Percentiles rank a stretch among this genome's conserved stretches.
These are phyloP conservation scores for Ceratoteleas bidentatus DNA, from an alignment of 1,140 invertebrate species.

Conservation along the genomic window DNA sequence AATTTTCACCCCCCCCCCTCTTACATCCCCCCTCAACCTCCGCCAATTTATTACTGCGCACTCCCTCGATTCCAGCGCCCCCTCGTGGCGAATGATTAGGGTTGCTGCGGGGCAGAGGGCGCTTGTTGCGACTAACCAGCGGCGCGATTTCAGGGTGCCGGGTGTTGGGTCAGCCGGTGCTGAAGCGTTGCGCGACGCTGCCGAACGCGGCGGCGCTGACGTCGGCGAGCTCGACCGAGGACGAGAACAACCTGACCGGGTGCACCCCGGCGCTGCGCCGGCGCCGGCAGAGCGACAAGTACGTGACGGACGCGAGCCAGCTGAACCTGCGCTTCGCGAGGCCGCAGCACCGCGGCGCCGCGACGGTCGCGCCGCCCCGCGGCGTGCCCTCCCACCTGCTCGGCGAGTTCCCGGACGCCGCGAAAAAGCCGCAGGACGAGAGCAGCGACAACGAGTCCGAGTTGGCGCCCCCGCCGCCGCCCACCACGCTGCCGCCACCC, in stretches of 20 bases:
- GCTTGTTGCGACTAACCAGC: conserved; percentile 68
- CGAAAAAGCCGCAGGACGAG: conserved; percentile 72
- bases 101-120: not conserved
- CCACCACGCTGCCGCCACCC: too few species aligned
- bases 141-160: conserved; percentile 62
- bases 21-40: too few species aligned
- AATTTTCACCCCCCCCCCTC: too few species aligned
- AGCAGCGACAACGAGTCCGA: conserved; percentile 82
- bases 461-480: too few species aligned
- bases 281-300: conserved; percentile 87
- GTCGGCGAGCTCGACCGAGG: conserved; percentile 77
- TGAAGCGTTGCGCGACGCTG: conserved; percentile 77
- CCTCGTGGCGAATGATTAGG: too few species aligned
- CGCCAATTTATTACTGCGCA: too few species aligned
- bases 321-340: conserved; percentile 88
- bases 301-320: conserved; percentile 87
- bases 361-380: conserved; percentile 67
- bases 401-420: conserved; percentile 68
- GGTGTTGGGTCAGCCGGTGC: conserved; percentile 45
- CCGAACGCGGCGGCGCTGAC: conserved; percentile 76
- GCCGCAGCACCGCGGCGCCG: conserved; percentile 80
- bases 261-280: conserved; percentile 86
- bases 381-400: conserved; percentile 82
- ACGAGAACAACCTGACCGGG: conserved; percentile 77
- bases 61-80: too few species aligned